Conservation (phyloP, 2,888 invertebrate species). For the Melitaea athalia region DNA sequence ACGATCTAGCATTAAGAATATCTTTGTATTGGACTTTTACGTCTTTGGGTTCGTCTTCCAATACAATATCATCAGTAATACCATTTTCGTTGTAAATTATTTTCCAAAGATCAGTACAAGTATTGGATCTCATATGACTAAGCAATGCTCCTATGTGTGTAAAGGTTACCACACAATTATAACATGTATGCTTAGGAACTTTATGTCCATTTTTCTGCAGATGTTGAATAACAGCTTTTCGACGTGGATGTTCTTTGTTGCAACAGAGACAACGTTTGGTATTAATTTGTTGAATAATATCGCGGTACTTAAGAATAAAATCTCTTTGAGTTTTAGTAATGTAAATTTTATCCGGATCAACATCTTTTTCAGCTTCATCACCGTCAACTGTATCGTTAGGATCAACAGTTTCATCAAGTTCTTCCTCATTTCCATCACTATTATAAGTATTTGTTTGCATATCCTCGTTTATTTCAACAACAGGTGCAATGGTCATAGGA, state of each 20-base stretch:
- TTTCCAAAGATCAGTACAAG: constrained; percentile 78
- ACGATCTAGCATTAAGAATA: constrained; percentile 77
- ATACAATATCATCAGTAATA: constrained; percentile 73
- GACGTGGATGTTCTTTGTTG: constrained; percentile 72
- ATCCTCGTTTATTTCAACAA: constrained; percentile 77
- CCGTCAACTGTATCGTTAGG: constrained; percentile 60
- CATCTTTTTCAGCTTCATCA: constrained; percentile 53
- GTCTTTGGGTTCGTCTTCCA: constrained; percentile 69
- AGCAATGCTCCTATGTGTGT: constrained; percentile 77
- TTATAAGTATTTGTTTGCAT: constrained; percentile 63
- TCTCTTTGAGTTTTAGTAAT: constrained; percentile 74
- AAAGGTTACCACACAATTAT: constrained; percentile 83
- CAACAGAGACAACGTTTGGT: constrained; percentile 77
- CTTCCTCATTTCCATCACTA: constrained; percentile 65
- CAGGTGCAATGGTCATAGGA: constrained; percentile 62
- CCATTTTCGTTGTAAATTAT: constrained; percentile 77
- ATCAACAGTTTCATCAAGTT: constrained; percentile 52
- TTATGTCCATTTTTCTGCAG: constrained; percentile 79
- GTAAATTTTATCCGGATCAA: constrained; percentile 68
- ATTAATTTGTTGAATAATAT: constrained; percentile 76
- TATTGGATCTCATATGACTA: constrained; percentile 78
- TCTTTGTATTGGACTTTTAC: constrained; percentile 74
- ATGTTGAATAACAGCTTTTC: constrained; percentile 80
- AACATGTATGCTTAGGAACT: constrained; percentile 84
- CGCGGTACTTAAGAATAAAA: constrained; percentile 71